Evolutionary conservation across 2,888 invertebrate species (phyloP), one percentile per base, ranked within the genome.

Genomic region (Ellobium chinense): DNA sequence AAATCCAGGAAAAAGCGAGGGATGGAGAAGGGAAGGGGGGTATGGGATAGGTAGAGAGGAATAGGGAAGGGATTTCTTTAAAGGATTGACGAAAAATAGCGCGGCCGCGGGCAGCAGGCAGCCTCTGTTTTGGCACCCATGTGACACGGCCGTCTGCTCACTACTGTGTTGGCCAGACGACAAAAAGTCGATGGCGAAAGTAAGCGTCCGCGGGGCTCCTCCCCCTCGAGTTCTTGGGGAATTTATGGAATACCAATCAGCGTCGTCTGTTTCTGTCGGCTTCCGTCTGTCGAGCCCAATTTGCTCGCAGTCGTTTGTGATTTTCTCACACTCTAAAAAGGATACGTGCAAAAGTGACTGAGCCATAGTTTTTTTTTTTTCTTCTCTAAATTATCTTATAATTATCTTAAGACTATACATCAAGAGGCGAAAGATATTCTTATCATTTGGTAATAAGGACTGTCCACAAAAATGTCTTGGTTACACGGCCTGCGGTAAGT

Each of bases 191-290:
- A 63, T 74, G 74, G 37, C 62, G 37, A 39, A 2, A 9, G 46
- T 63, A 18, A 37, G 21, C 62, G 14, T 21, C 18, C n/a, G 37
- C 3, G 27, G 21, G 62, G 74, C 74, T 74, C 74, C 74, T 37
- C 74, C 74, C 74, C 62, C 46, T 46, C 46, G 34, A 24, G 74
- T 46, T 29, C 18, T 31, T 9, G 27, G 29, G 63, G 46, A 27
- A 60, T 74, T n/a, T 34, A 24, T n/a, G n/a, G 60, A 54, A 29
- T 63, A 63, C 74, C 74, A 74, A 74, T 74, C 74, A 74, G 74
- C 27, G 3, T 74, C 63, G 62, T 46, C 63, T 63, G 63, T 27
- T 60, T 2, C 24, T 73, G 72, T 73, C 72, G 60, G 46, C 31
- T 74, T 39, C 63, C 21, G 46, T 46, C 74, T 29, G 29, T 31